Percentiles rank a stretch among this genome's conserved stretches.
Evolutionary conservation across 1,140 invertebrate genomes (phyloP).

Genomic region (Drosophila burlai): DNA sequence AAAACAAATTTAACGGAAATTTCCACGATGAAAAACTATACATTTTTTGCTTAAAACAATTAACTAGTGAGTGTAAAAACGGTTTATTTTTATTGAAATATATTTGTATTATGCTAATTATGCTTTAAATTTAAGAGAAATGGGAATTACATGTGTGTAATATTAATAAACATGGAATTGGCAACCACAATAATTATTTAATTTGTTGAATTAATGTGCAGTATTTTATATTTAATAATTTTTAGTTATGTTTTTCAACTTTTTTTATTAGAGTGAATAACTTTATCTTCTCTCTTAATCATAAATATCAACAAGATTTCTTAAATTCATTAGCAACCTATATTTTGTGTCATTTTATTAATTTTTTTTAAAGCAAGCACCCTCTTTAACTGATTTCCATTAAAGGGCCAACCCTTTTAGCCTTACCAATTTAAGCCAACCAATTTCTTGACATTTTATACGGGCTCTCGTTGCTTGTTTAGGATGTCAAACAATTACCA

Average conservation of each 20-base stretch:
- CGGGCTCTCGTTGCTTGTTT: conserved; percentile 37
- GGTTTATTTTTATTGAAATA: neutral
- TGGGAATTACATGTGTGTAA: neutral
- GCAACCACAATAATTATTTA: neutral
- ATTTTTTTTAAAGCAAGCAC: neutral
- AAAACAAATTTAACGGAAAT: conserved; percentile 10
- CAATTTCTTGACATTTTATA: conserved; percentile 38
- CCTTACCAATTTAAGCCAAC: conserved; percentile 11
- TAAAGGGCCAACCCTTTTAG: conserved; percentile 10
- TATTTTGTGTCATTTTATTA: neutral
- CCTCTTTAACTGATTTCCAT: conserved; percentile 3
- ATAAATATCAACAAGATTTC: neutral
- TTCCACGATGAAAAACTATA: neutral
- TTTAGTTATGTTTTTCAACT: too few species aligned
- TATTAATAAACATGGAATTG: neutral
- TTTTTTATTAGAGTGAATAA: too few species aligned
- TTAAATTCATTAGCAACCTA: neutral
- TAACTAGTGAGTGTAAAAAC: neutral
- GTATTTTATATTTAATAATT: too few species aligned
- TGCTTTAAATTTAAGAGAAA: neutral
- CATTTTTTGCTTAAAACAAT: neutral
- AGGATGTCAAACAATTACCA: conserved; percentile 47
- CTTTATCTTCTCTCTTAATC: too few species aligned
- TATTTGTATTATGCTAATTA: neutral
- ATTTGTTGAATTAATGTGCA: neutral